phyloP scores from a whole-genome alignment of 1,140 invertebrate species.

The Oreohelix idahoensis region DNA sequence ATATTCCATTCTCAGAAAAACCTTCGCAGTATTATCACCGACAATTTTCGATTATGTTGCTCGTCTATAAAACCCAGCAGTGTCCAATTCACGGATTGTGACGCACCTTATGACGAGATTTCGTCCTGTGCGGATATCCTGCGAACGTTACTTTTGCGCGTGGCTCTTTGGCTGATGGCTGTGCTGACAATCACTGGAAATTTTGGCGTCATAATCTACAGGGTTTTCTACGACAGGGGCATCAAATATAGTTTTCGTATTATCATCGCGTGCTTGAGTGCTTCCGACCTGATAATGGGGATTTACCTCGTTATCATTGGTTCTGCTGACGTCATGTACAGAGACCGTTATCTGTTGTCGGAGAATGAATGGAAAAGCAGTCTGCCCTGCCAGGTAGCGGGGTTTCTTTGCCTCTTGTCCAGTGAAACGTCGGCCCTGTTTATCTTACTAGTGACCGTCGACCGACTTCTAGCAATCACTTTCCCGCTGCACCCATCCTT shows the following conservation, averaged over 20 bases:
- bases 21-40: constrained; percentile 40
- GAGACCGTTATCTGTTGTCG: constrained; percentile 51
- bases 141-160: constrained; percentile 35
- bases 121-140: constrained; percentile 55
- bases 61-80: constrained; percentile 1
- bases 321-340: constrained; percentile 30
- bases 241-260: constrained; percentile 45
- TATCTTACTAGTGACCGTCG: constrained; percentile 54
- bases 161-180: constrained; percentile 51
- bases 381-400: constrained; percentile 27
- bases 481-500: constrained; percentile 38
- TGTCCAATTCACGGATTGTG: constrained; percentile 17
- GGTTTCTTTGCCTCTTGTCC: constrained; percentile 40
- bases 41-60: constrained; percentile 51
- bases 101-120: constrained; percentile 39
- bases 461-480: constrained; percentile 36
- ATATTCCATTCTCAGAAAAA: constrained; percentile 41
- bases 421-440: constrained; percentile 38
- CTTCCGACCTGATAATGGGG: constrained; percentile 42
- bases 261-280: constrained; percentile 49
- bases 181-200: constrained; percentile 50
- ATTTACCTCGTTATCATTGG: constrained; percentile 40
- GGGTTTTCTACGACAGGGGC: constrained; percentile 38
- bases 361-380: constrained; percentile 35
- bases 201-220: constrained; percentile 35